Conservation (phyloP, 2,113 vertebrate species). For the Myrmecophaga tridactyla region DNA sequence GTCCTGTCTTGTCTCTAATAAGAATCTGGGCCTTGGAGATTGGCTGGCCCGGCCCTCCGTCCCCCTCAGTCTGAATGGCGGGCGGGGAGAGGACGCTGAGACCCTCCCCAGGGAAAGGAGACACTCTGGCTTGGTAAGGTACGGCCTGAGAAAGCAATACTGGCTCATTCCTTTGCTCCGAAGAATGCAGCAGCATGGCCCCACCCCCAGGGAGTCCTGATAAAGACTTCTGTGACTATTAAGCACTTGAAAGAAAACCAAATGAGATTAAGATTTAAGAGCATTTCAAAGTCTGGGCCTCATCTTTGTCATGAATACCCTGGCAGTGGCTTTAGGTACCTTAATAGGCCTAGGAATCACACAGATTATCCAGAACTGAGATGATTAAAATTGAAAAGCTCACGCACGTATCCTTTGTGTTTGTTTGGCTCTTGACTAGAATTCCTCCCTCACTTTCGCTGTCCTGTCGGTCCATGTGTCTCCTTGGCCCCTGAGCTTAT, state of each 20-base stretch:
- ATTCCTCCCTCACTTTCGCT: neutral
- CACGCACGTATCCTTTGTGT: neutral
- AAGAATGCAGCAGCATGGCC: neutral
- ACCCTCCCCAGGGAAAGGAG: neutral
- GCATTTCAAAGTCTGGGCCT: slow-evolving; percentile 40
- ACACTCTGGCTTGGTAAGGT: neutral
- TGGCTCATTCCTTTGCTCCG: neutral
- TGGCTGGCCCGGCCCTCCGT: neutral
- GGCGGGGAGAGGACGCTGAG: neutral
- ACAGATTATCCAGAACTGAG: slow-evolving; percentile 30
- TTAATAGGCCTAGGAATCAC: neutral
- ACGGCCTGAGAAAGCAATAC: neutral
- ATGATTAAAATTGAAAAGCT: slow-evolving; percentile 15
- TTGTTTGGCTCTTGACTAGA: neutral
- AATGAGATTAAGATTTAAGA: slow-evolving; percentile 62
- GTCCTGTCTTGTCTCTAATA: neutral
- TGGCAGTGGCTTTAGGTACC: neutral
- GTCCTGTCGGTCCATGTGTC: neutral
- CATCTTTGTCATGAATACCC: neutral
- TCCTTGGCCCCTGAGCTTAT: neutral
- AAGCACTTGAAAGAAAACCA: slow-evolving; percentile 58
- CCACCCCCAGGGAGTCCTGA: neutral
- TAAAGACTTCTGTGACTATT: slow-evolving; percentile 52
- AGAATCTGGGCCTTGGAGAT: neutral
- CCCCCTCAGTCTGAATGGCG: neutral